These are phyloP conservation scores for Plemyria rubiginata DNA, from an alignment of 2,888 invertebrate genomes.

Conservation along the genomic window DNA sequence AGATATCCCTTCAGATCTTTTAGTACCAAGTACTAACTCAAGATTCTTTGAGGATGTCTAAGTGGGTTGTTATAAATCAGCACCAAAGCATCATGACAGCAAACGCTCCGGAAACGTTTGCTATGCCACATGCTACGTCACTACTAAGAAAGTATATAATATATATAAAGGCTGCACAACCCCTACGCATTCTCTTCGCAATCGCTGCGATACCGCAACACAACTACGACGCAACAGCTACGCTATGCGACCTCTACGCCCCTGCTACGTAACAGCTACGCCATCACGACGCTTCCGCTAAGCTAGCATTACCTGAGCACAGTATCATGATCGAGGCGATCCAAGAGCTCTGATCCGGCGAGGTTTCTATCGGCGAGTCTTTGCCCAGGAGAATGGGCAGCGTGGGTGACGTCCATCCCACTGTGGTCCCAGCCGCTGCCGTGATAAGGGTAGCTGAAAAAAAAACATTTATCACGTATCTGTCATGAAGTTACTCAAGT, in stretches of 20 bases:
- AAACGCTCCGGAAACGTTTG: background rate
- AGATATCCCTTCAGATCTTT: too few relatives aligned
- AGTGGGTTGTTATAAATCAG: background rate
- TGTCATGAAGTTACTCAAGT: background rate
- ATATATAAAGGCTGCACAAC: background rate
- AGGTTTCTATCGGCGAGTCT: constrained; percentile 81
- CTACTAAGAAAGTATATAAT: too few relatives aligned
- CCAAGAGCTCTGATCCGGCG: constrained; percentile 86
- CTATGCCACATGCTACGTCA: background rate
- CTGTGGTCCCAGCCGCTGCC: constrained; percentile 81
- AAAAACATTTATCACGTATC: background rate
- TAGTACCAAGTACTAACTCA: too few relatives aligned
- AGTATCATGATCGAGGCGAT: constrained; percentile 87
- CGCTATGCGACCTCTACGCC: background rate
- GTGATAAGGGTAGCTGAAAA: constrained; percentile 79
- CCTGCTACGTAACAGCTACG: background rate
- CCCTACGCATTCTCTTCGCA: background rate
- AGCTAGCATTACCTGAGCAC: constrained; percentile 73
- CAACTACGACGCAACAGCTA: constrained; percentile 2
- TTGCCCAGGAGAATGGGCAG: constrained; percentile 78
- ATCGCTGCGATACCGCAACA: background rate
- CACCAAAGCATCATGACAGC: background rate
- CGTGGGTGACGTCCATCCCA: constrained; percentile 87
- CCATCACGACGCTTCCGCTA: background rate
- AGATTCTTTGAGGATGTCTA: too few relatives aligned